These are phyloP conservation scores for Globodera ellingtonae DNA, from an alignment of 1,140 invertebrate species.

Conservation along the genomic window DNA sequence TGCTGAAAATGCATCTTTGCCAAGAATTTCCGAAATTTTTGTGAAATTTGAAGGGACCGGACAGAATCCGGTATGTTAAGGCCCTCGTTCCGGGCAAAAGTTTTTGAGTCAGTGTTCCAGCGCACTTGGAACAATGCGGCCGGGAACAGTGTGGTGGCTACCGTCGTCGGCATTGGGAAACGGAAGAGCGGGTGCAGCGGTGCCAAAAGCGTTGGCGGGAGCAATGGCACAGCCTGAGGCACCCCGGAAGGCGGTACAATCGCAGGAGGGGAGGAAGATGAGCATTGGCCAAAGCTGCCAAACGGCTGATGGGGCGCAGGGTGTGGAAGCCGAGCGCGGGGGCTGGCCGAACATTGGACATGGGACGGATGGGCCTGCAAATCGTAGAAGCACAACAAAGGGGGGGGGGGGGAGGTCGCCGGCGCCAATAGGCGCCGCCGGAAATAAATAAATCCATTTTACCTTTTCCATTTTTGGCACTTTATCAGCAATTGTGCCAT, in stretches of 20 bases:
- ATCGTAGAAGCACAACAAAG: too few relatives aligned
- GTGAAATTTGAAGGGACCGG: too few relatives aligned
- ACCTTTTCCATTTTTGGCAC: too few relatives aligned
- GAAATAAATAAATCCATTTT: too few relatives aligned
- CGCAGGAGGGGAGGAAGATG: slow-evolving; percentile 4
- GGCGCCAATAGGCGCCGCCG: too few relatives aligned
- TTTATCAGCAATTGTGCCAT: background rate
- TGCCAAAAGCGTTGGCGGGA: background rate
- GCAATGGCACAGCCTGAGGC: background rate
- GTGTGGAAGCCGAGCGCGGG: too few relatives aligned
- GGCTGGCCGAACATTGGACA: too few relatives aligned
- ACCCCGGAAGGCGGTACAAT: background rate
- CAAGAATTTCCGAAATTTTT: background rate
- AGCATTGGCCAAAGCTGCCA: background rate
- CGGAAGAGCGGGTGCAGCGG: slow-evolving; percentile 4
- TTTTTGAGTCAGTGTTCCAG: background rate
- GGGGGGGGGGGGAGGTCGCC: too few relatives aligned
- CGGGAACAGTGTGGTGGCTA: slow-evolving; percentile 4
- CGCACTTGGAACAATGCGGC: background rate
- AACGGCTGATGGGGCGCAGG: background rate
- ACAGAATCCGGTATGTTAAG: too few relatives aligned
- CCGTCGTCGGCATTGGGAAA: slow-evolving; percentile 6
- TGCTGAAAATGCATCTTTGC: background rate
- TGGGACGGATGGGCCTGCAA: too few relatives aligned
- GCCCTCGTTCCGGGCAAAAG: too few relatives aligned